Conservation (phyloP, 1,140 invertebrate genomes). For the Anastatus disparis region DNA sequence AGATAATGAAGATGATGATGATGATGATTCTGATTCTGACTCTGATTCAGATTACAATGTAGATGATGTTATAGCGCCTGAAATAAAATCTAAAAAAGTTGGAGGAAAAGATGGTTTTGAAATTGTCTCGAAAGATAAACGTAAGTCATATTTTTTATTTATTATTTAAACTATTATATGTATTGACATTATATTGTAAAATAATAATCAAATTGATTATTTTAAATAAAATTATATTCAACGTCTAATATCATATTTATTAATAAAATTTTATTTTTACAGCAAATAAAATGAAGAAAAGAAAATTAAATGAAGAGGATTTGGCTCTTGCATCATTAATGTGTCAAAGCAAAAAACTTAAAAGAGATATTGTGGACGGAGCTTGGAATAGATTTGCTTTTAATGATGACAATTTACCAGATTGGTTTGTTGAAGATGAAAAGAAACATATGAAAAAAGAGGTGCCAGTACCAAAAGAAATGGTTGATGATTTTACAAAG, state of each 20-base stretch:
- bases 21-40: conserved; percentile 64
- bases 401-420: conserved; percentile 90
- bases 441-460: conserved; percentile 86
- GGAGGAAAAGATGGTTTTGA: conserved; percentile 74
- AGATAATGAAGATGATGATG: conserved; percentile 51
- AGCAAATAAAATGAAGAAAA: conserved; percentile 70
- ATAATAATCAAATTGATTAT: neutral
- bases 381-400: conserved; percentile 92
- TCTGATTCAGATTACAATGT: conserved; percentile 73
- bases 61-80: conserved; percentile 60
- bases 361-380: conserved; percentile 85
- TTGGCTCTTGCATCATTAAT: conserved; percentile 88
- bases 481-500: conserved; percentile 79
- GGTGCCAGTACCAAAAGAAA: conserved; percentile 81
- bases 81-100: conserved; percentile 55
- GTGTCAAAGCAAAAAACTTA: conserved; percentile 85
- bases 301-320: conserved; percentile 86
- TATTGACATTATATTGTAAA: too few species aligned
- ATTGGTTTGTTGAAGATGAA: conserved; percentile 97
- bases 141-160: conserved; percentile 52
- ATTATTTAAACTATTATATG: neutral
- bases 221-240: neutral
- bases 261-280: conserved; percentile 47
- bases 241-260: neutral
- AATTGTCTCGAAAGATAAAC: conserved; percentile 71